These are phyloP conservation scores for Balanococcus diminutus DNA, from an alignment of 2,888 invertebrate genomes.

Conservation along the genomic window DNA sequence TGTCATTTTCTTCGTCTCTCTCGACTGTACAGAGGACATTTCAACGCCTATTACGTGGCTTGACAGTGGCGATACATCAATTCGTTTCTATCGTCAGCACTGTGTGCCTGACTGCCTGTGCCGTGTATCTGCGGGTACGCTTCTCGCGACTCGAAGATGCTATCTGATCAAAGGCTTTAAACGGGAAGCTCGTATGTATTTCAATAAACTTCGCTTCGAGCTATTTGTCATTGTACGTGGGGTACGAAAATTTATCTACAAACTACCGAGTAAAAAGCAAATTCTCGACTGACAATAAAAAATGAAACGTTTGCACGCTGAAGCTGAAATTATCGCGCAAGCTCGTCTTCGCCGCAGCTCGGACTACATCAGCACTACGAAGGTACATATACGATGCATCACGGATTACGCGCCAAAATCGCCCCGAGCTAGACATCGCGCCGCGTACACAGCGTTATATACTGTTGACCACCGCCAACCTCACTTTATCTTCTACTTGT, in stretches of 20 bases:
- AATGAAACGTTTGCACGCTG: background rate
- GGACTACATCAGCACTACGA: background rate
- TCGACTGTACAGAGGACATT: background rate
- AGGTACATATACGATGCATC: background rate
- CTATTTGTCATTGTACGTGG: background rate
- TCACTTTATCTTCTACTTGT: background rate
- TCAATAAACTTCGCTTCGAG: background rate
- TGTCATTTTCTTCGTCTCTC: background rate
- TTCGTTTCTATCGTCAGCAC: background rate
- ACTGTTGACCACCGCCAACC: background rate
- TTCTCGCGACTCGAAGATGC: background rate
- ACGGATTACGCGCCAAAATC: constrained; percentile 19
- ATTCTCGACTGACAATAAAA: background rate
- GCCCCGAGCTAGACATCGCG: background rate
- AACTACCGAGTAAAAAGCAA: background rate
- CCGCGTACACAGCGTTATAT: background rate
- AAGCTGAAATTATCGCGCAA: background rate
- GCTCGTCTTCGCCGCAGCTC: background rate
- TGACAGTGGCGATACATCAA: background rate
- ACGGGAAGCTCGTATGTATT: background rate
- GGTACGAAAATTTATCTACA: background rate
- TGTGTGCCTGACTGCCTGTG: no score
- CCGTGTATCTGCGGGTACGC: no score
- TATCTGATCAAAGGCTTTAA: background rate
- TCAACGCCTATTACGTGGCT: background rate